Evolutionary conservation across 30 jellyfish, hydroid and myxozoan species (phyloP).

Genomic region (Haliclystus octoradiatus): DNA sequence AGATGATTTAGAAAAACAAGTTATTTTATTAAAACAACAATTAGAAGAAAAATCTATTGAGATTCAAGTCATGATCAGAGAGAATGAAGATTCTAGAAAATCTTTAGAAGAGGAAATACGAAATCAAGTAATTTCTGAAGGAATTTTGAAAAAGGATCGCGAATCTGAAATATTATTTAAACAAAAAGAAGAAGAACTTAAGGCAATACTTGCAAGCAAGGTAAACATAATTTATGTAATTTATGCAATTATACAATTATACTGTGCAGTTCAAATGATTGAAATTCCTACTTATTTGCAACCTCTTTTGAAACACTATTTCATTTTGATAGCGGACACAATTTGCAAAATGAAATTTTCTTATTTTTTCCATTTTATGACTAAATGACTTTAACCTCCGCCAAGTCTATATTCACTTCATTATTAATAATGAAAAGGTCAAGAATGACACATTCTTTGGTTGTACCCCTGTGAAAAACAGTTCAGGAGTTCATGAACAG

Average conservation of each 20-base stretch:
- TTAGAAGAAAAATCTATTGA: conserved; percentile 7
- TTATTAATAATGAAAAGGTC: too few species aligned
- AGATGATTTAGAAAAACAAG: conserved; percentile 48
- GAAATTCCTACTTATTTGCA: too few species aligned
- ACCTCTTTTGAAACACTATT: too few species aligned
- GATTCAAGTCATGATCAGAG: conserved; percentile 1
- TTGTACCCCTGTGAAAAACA: too few species aligned
- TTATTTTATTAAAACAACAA: conserved; percentile 36
- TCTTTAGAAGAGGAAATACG: conserved; percentile 40
- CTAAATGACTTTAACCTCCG: too few species aligned
- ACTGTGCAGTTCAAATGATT: too few species aligned
- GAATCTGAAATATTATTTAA: conserved; percentile 57
- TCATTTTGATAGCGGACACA: too few species aligned
- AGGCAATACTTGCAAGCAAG: conserved; percentile 73
- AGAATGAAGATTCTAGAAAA: conserved; percentile 20
- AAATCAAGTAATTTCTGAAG: conserved; percentile 53
- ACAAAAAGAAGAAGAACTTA: conserved; percentile 79
- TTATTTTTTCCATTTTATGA: too few species aligned
- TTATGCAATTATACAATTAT: not conserved
- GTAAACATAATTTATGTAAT: conserved; percentile 9
- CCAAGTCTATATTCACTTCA: too few species aligned
- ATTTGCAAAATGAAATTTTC: too few species aligned
- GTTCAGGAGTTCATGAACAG: too few species aligned
- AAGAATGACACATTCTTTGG: too few species aligned
- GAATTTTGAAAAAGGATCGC: conserved; percentile 61